Base-by-base conservation (phyloP, 2,888 invertebrate genomes). In the Cephonodes hylas region DNA sequence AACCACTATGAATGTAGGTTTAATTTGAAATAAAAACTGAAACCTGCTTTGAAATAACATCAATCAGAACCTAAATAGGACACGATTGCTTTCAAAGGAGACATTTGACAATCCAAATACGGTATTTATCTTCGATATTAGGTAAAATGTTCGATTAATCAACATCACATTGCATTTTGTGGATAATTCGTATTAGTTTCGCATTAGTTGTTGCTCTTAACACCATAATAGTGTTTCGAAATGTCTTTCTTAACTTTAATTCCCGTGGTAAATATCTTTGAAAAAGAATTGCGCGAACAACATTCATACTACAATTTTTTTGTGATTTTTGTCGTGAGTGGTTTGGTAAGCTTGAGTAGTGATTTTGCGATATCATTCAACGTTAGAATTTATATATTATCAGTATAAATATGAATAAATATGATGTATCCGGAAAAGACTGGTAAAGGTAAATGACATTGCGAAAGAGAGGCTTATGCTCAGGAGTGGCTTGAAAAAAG, bases 141-240 rank as follows among this genome's bases (percentile, higher is more conserved):
- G 1, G 7, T 27, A 15, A 8, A 31, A 53, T 18, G 18, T n/a
- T 15, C 27, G 45, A 23, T 23, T 22, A 46, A 53, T 53, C 15
- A 53, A 31, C 48, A 22, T 22, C 20, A 10, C 44, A 48, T 59
- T 53, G 42, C 58, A 27, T 42, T 25, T 59, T 38, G 38, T 27
- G 58, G 13, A 44, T 59, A 62, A 60, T 60, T 53, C 59, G 57
- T 45, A 65, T 63, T 61, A 45, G 53, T 59, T 60, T 53, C 48
- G 48, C 48, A 18, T 53, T 27, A 53, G 8, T 27, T 18, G 48
- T 27, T 53, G 48, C 4, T 25, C 27, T 8, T 6, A 31, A 18
- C 48, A 15, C 48, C 48, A 53, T 53, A 27, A 53, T 53, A 27
- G 27, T 53, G 48, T 53, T 53, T 18, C 48, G 27, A 27, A 53